Percentiles rank a stretch among this genome's conserved stretches.
phyloP scores from a whole-genome alignment of 2,797 vertebrate genomes.

The Tragopan temminckii region DNA sequence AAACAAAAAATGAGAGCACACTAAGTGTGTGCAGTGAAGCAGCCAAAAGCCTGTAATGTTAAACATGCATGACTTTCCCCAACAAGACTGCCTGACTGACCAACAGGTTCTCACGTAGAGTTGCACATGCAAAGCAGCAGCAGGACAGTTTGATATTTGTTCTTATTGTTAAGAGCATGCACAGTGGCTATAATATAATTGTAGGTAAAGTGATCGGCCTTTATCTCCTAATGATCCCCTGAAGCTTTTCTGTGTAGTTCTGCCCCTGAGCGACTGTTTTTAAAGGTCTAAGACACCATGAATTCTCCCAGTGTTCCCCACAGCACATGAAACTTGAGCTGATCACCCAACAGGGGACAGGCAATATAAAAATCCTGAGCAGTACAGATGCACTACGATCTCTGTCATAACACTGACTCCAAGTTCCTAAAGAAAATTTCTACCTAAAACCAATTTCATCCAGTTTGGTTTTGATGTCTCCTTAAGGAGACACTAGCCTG shows the following conservation, averaged over 20 bases:
- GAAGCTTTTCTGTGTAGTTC: neutral
- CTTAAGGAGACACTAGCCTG: neutral
- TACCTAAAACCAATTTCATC: neutral
- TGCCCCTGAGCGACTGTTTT: neutral
- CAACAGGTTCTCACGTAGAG: neutral
- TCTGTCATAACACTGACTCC: neutral
- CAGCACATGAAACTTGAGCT: neutral
- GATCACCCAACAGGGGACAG: neutral
- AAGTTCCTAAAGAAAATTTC: neutral
- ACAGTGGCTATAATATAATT: neutral
- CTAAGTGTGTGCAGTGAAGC: neutral
- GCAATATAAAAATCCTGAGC: neutral
- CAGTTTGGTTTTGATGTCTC: neutral
- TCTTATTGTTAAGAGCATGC: neutral
- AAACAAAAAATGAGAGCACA: neutral
- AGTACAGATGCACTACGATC: neutral
- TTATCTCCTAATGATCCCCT: neutral
- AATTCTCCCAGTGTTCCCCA: neutral
- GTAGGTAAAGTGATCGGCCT: neutral
- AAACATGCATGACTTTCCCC: neutral
- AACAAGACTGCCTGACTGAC: accelerated
- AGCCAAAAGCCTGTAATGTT: neutral
- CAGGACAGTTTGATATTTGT: neutral
- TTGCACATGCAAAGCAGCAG: neutral
- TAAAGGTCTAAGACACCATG: neutral